A percentile compares a stretch with the other conserved stretches of the same genome.
phyloP scores from a whole-genome alignment of 30 jellyfish, hydroid and myxozoan genomes.

The Phacellophora camtschatica region DNA sequence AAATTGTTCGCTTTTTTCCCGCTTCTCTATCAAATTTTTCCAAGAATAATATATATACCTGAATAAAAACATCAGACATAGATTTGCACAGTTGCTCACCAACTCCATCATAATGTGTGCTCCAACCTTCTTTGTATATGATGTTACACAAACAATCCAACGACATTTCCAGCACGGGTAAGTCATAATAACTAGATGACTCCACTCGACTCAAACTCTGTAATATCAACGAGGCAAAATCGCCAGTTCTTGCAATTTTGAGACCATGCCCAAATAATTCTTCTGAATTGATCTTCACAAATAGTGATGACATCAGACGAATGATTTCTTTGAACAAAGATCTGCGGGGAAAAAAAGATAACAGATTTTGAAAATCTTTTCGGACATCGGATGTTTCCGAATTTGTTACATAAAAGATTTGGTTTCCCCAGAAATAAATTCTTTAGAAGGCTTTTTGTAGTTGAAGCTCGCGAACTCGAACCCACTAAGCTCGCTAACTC shows the following conservation, averaged over 20 bases:
- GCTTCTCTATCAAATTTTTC: not conserved
- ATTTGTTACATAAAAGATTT: no score
- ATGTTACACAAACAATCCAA: conserved; percentile 70
- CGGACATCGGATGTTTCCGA: not conserved
- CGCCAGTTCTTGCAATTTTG: conserved; percentile 24
- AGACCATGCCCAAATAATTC: not conserved
- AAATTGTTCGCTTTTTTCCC: no score
- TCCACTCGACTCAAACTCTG: conserved; percentile 57
- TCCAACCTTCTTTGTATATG: conserved; percentile 77
- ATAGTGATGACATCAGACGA: not conserved
- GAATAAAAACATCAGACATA: conserved; percentile 46
- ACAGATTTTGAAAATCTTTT: not conserved
- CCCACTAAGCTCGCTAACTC: no score
- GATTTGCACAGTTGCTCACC: conserved; percentile 74
- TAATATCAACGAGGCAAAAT: conserved; percentile 14
- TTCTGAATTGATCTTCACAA: conserved; percentile 16
- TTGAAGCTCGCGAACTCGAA: no score
- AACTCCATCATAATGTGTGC: conserved; percentile 45
- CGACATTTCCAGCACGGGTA: conserved; percentile 88
- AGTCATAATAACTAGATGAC: conserved; percentile 82
- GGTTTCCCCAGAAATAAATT: no score
- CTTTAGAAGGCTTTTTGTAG: no score
- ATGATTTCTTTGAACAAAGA: conserved; percentile 40
- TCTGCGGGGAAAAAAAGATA: conserved; percentile 2
- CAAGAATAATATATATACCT: conserved; percentile 2